Evolutionary conservation across 2,113 vertebrate genomes (phyloP).

Genomic region (Platysteira castanea): DNA sequence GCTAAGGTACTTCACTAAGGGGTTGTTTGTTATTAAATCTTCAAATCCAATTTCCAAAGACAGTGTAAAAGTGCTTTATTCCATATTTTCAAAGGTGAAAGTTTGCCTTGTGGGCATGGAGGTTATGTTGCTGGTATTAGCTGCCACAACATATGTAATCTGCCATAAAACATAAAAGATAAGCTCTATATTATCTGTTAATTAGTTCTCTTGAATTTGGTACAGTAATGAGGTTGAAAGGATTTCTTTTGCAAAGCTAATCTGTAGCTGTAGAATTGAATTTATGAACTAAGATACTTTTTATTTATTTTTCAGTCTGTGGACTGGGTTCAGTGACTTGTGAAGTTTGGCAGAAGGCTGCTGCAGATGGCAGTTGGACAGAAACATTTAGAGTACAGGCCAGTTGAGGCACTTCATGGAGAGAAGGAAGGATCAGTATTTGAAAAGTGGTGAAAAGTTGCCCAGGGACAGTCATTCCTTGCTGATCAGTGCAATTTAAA

Average conservation of each 20-base stretch:
- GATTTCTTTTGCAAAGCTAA: background rate
- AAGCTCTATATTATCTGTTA: background rate
- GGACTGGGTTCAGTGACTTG: background rate
- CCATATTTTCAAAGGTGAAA: background rate
- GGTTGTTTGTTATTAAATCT: background rate
- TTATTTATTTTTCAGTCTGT: background rate
- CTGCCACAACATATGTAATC: background rate
- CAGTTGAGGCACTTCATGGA: background rate
- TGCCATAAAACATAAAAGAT: background rate
- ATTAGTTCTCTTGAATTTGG: background rate
- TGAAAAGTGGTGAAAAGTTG: background rate
- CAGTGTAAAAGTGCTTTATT: background rate
- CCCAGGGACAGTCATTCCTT: background rate
- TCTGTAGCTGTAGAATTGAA: background rate
- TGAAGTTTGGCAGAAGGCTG: background rate
- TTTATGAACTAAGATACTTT: background rate
- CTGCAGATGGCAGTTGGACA: background rate
- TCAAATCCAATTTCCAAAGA: constrained; percentile 28
- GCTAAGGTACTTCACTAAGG: background rate
- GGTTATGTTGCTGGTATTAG: background rate
- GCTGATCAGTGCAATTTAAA: background rate
- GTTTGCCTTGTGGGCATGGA: background rate
- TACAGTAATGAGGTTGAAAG: background rate
- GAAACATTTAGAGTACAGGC: background rate
- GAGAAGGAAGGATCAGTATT: background rate